Conservation (phyloP, 2,113 vertebrate genomes). For the Psettodes erumei region DNA sequence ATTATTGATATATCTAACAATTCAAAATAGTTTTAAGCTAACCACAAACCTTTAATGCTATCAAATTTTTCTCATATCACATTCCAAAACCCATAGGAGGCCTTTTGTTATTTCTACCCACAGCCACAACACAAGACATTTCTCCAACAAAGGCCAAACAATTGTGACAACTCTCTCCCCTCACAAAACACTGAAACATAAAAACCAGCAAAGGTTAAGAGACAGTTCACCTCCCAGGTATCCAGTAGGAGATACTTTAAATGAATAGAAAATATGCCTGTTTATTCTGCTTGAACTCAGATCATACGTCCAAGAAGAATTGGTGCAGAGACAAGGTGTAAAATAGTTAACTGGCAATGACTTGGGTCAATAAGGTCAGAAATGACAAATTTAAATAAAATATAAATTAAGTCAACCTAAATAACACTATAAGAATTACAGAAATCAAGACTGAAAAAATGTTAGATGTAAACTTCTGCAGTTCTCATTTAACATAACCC, state of each 20-base stretch:
- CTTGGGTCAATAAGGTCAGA: constrained; percentile 3
- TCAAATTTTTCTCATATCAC: constrained; percentile 82
- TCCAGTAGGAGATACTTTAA: neutral
- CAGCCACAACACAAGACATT: constrained; percentile 76
- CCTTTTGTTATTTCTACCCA: constrained; percentile 72
- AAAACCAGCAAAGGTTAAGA: constrained; percentile 4
- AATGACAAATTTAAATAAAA: neutral
- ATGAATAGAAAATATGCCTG: neutral
- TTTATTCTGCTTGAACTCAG: neutral
- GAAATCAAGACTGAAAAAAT: constrained; percentile 12
- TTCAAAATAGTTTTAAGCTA: constrained; percentile 82
- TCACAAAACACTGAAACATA: constrained; percentile 57
- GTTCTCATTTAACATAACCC: neutral
- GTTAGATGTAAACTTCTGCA: neutral
- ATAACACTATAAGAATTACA: neutral
- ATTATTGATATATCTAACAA: constrained; percentile 85
- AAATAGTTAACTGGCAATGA: neutral
- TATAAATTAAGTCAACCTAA: neutral
- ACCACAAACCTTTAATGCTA: constrained; percentile 80
- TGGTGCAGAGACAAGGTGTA: neutral
- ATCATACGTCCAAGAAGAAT: neutral
- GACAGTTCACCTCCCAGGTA: constrained; percentile 6
- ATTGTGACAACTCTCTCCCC: constrained; percentile 71
- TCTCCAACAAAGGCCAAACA: constrained; percentile 76
- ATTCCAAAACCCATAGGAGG: constrained; percentile 78